phyloP scores from a whole-genome alignment of 1,140 invertebrate genomes.

The Portunus trituberculatus region DNA sequence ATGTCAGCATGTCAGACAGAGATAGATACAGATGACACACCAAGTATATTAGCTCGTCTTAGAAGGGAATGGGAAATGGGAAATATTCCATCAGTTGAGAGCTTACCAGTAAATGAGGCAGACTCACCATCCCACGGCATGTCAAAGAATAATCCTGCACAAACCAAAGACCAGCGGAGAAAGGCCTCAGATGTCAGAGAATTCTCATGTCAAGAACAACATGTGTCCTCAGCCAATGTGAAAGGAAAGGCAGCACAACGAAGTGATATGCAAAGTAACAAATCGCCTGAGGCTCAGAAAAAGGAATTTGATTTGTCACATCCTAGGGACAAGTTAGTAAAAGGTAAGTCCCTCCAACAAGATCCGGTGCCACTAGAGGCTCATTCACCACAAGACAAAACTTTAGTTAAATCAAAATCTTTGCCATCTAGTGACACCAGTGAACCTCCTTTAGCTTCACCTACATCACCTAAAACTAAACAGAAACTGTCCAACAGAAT shows the following conservation, averaged over 20 bases:
- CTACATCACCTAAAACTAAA: neutral
- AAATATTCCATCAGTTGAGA: slow-evolving; percentile 56
- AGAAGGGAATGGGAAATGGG: slow-evolving; percentile 68
- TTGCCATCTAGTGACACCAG: neutral
- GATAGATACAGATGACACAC: slow-evolving; percentile 59
- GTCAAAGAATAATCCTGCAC: neutral
- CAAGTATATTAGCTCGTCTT: slow-evolving; percentile 67
- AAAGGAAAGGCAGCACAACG: neutral
- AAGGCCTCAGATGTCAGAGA: neutral
- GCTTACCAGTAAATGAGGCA: neutral
- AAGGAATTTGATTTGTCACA: neutral
- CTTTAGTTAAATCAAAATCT: neutral
- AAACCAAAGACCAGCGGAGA: neutral
- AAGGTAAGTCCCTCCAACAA: neutral
- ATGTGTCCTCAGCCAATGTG: neutral
- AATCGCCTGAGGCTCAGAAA: neutral
- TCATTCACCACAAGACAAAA: neutral
- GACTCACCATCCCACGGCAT: neutral
- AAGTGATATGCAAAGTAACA: neutral
- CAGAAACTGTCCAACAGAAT: slow-evolving; percentile 44
- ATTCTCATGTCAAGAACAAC: neutral
- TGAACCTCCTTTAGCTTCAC: neutral
- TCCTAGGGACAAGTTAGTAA: neutral
- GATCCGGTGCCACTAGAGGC: neutral
- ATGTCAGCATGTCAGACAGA: slow-evolving; percentile 47